These are phyloP conservation scores for Chrysogorgia sp. DNA, from an alignment of 92 coral and sea anemone genomes.

Conservation along the genomic window DNA sequence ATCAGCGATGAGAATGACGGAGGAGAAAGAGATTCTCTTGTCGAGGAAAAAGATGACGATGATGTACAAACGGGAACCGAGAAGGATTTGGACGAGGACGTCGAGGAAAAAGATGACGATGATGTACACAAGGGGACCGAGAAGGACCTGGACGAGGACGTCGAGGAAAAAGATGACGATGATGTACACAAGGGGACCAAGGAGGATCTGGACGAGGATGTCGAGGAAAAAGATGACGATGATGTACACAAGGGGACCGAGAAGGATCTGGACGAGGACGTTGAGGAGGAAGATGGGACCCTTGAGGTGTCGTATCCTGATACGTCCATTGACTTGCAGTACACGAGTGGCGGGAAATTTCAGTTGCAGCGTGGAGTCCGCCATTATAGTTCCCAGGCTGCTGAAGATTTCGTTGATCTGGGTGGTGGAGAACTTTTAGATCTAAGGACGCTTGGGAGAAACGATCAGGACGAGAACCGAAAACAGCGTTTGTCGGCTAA, in stretches of 20 bases:
- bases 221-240: slow-evolving; percentile 1
- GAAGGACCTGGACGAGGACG: slow-evolving; percentile 16
- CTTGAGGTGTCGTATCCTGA: slow-evolving; percentile 67
- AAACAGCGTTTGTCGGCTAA: slow-evolving; percentile 74
- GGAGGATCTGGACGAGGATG: slow-evolving; percentile 34
- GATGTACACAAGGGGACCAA: slow-evolving; percentile 3
- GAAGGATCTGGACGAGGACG: slow-evolving; percentile 52
- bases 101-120: neutral
- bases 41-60: slow-evolving; percentile 38
- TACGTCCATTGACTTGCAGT: slow-evolving; percentile 80
- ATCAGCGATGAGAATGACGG: slow-evolving; percentile 45
- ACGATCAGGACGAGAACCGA: slow-evolving; percentile 50
- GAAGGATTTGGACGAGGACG: neutral
- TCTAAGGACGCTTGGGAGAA: slow-evolving; percentile 51
- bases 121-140: slow-evolving; percentile 17
- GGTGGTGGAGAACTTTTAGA: slow-evolving; percentile 52
- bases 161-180: neutral
- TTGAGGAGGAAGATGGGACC: slow-evolving; percentile 45
- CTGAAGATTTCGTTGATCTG: slow-evolving; percentile 63
- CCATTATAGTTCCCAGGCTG: slow-evolving; percentile 60
- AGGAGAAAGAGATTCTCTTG: neutral
- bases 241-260: neutral
- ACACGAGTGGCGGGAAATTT: slow-evolving; percentile 83
- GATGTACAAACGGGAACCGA: neutral
- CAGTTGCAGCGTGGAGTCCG: slow-evolving; percentile 84